phyloP scores from a whole-genome alignment of 2,888 invertebrate species.

The Pasiphila rectangulata region DNA sequence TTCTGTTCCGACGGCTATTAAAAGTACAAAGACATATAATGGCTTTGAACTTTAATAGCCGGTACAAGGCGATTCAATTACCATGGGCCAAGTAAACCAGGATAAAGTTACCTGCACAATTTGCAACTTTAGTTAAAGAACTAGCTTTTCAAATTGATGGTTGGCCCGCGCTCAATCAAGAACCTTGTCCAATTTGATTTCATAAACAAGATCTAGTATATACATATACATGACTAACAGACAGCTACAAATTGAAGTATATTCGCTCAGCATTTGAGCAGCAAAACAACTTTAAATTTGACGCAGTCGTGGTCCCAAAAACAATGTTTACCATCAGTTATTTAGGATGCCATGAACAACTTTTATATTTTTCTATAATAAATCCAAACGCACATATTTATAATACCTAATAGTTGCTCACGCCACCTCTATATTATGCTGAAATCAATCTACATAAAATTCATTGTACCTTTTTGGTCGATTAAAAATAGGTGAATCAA shows the following conservation, averaged over 20 bases:
- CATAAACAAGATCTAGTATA: conserved; percentile 4
- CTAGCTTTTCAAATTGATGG: no score
- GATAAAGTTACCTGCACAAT: no score
- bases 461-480: conserved; percentile 50
- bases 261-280: conserved; percentile 24
- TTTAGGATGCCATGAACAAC: conserved; percentile 9
- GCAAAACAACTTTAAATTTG: conserved; percentile 36
- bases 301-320: conserved; percentile 58
- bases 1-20: no score
- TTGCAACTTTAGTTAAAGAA: no score
- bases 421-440: conserved; percentile 33
- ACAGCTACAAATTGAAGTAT: conserved; percentile 13
- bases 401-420: conserved; percentile 14
- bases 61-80: not conserved
- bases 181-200: conserved; percentile 6
- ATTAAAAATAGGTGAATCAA: conserved; percentile 35
- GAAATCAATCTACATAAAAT: conserved; percentile 42
- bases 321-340: conserved; percentile 35
- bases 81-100: not conserved
- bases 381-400: not conserved
- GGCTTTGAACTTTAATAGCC: no score
- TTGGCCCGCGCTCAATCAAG: not conserved
- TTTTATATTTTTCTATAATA: not conserved
- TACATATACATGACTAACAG: conserved; percentile 9
- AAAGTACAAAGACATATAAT: no score